Evolutionary conservation across 1,140 invertebrate species (phyloP).

Genomic region (Oryctes rhinoceros): DNA sequence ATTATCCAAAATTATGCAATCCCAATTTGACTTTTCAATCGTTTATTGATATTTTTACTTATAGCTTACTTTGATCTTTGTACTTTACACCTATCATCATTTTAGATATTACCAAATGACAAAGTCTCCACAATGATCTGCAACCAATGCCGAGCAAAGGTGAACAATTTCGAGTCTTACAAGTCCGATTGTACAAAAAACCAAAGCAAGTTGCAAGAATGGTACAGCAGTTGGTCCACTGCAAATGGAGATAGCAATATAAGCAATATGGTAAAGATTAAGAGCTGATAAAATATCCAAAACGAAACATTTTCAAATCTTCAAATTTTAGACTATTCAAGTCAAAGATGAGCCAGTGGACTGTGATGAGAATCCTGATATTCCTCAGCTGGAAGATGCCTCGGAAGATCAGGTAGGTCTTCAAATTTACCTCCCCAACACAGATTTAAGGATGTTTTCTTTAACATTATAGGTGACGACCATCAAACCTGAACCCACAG

Average conservation of each 20-base stretch:
- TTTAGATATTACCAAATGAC: conserved; percentile 66
- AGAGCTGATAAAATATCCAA: conserved; percentile 18
- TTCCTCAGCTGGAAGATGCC: conserved; percentile 2
- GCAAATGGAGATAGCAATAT: conserved; percentile 25
- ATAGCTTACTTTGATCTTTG: too few species aligned
- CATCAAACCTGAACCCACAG: conserved; percentile 32
- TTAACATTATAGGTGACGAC: neutral
- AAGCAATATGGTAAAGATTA: conserved; percentile 47
- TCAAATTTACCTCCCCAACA: neutral
- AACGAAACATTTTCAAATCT: conserved; percentile 32
- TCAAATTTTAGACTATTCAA: conserved; percentile 48
- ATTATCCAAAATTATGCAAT: neutral
- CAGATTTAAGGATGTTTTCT: neutral
- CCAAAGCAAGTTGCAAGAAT: conserved; percentile 65
- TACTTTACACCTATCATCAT: conserved; percentile 49
- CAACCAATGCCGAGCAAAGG: conserved; percentile 65
- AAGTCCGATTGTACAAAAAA: conserved; percentile 65
- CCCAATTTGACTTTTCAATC: neutral
- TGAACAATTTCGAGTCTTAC: conserved; percentile 66
- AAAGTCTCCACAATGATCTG: conserved; percentile 67
- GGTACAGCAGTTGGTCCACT: conserved; percentile 54
- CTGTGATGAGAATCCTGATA: conserved; percentile 29
- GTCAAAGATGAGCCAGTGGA: conserved; percentile 53
- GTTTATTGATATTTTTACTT: neutral
- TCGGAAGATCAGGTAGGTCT: conserved; percentile 35